phyloP scores from a whole-genome alignment of 2,888 invertebrate species.

The Carcina quercana region DNA sequence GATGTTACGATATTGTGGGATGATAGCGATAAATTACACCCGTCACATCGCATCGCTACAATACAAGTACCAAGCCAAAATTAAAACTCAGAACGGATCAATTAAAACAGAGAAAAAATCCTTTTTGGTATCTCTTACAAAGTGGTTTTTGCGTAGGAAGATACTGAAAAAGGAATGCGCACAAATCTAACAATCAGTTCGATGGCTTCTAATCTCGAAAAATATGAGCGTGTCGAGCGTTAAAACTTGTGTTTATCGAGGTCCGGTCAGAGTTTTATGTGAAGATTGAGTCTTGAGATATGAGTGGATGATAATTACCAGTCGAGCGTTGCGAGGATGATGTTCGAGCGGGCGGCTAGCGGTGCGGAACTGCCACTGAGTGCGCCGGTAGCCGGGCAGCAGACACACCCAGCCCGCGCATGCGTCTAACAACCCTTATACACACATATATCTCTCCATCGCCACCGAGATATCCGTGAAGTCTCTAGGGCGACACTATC shows the following conservation, averaged over 20 bases:
- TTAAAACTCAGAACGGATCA: neutral
- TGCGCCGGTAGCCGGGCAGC: constrained; percentile 23
- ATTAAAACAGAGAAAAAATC: constrained; percentile 15
- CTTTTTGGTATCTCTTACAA: constrained; percentile 22
- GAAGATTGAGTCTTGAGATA: constrained; percentile 15
- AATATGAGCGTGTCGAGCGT: constrained; percentile 8
- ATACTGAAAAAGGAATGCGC: constrained; percentile 39
- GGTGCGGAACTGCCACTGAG: constrained; percentile 53
- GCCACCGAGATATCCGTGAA: too few relatives aligned
- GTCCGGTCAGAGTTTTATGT: constrained; percentile 11
- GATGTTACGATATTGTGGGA: neutral
- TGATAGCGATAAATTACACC: too few relatives aligned
- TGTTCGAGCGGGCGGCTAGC: constrained; percentile 28
- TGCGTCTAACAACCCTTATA: constrained; percentile 40
- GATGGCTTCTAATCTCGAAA: constrained; percentile 6
- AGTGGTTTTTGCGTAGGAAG: constrained; percentile 43
- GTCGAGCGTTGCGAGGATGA: constrained; percentile 20
- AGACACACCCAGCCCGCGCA: constrained; percentile 68
- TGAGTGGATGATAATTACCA: constrained; percentile 36
- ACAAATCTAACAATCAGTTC: constrained; percentile 29
- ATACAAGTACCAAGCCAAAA: neutral
- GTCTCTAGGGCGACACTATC: too few relatives aligned
- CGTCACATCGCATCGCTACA: neutral
- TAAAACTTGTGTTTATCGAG: neutral
- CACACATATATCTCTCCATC: constrained; percentile 18